Evolutionary conservation across 2,113 vertebrate species (phyloP), one percentile per base, ranked within the genome.

Genomic region (Numida meleagris): DNA sequence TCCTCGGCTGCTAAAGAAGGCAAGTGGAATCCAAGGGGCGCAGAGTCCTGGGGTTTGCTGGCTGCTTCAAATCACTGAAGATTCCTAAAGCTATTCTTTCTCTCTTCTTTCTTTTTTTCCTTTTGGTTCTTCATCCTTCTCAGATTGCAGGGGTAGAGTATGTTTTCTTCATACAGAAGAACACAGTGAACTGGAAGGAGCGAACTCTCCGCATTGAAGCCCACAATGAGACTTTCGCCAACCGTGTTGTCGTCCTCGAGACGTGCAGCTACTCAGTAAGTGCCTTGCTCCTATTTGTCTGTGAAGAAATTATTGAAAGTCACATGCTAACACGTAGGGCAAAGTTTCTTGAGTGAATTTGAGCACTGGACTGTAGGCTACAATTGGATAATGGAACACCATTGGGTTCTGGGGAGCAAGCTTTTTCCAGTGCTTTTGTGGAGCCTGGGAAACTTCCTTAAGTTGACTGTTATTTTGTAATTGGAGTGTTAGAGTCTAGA

Each of bases 91-190:
- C n/a, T 40, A 2, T 42, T 53, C 40, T 72, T 23, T 73, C 11
- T 48, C 8, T 43, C 9, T 6, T 58, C 17, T 10, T 58, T 19
- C 34, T 42, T 40, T 12, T 2, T 7, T 13, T 12, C 51, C 51
- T 29, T 46, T 46, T 70, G 20, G 13, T 46, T 55, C 11, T 33
- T 62, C 16, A 25, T 59, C 11, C 48, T 36, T 63, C 62, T 73
- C 95, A 98, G 98, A 98, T 98, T 14, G 98, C 98, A 1, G 98
- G 98, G 2, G 98, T 98, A 3, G 98, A 99, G 70, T 96, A 97
- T 24, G 98, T 98, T 24, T 97, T 98, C 86, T 99, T 99, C 80
- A 97, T 98, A 80, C 98, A 99, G 98, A 98, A 92, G 46, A 99
- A 99, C 86, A 96, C 97, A 0, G 84, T 99, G 84, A 98, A 98